A percentile compares a stretch with the other conserved stretches of the same genome.
Evolutionary conservation across 2,888 invertebrate genomes (phyloP).

Genomic region (Anthrax anthrax): DNA sequence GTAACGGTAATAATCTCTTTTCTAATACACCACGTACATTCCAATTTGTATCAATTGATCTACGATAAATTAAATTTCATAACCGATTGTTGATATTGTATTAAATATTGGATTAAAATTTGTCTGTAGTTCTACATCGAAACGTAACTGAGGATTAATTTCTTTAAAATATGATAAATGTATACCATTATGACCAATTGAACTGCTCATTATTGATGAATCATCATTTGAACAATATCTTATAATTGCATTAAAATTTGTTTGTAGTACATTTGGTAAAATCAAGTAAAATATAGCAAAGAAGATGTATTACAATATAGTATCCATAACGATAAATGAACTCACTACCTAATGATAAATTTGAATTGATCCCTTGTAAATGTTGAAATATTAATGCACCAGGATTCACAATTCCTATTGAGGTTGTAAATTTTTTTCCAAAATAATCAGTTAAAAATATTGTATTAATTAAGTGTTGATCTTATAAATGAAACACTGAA

Average conservation of each 20-base stretch:
- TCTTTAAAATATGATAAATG: slow-evolving; percentile 8
- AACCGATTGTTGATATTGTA: slow-evolving; percentile 5
- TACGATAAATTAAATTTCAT: slow-evolving; percentile 8
- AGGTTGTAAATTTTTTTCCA: slow-evolving; percentile 6
- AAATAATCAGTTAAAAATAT: slow-evolving; percentile 8
- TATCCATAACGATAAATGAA: slow-evolving; percentile 2
- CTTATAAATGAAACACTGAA: slow-evolving; percentile 5
- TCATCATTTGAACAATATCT: neutral
- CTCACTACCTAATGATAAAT: slow-evolving; percentile 6
- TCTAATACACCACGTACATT: slow-evolving; percentile 10
- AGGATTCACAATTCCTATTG: slow-evolving; percentile 7
- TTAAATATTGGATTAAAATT: slow-evolving; percentile 5
- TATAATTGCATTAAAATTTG: neutral
- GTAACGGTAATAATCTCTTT: slow-evolving; percentile 6
- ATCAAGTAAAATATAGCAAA: too few species aligned
- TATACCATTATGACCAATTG: slow-evolving; percentile 6
- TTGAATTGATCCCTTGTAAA: slow-evolving; percentile 6
- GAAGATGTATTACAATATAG: too few species aligned
- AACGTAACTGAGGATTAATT: slow-evolving; percentile 5
- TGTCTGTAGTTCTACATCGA: slow-evolving; percentile 7
- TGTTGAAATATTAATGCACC: slow-evolving; percentile 8
- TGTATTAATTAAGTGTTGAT: neutral
- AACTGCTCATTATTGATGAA: slow-evolving; percentile 1
- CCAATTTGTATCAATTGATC: slow-evolving; percentile 9
- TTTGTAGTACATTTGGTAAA: too few species aligned